Evolutionary conservation across 2,888 invertebrate genomes (phyloP).

Genomic region (Drosophila anomelani): DNA sequence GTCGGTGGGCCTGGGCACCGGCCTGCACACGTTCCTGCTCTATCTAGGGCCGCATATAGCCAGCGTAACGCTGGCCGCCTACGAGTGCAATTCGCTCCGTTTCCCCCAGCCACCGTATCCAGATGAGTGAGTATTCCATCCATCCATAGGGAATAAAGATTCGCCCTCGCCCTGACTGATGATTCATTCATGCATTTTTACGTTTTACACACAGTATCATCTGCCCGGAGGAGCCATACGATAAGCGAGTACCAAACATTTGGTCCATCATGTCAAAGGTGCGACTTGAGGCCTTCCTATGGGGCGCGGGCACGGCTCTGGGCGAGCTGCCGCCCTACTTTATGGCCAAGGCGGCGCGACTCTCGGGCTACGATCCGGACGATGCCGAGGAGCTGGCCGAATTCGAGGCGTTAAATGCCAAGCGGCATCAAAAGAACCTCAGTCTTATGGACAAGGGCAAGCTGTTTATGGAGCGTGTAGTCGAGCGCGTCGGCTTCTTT

Average conservation of each 20-base stretch:
- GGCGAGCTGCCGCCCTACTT: constrained; percentile 99
- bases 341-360: constrained; percentile 97
- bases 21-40: constrained; percentile 98
- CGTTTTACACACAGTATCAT: constrained; percentile 88
- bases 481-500: constrained; percentile 97
- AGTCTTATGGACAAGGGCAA: constrained; percentile 92
- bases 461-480: constrained; percentile 93
- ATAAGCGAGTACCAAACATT: constrained; percentile 89
- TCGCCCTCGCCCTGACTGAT: neutral
- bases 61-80: constrained; percentile 98
- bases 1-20: constrained; percentile 98
- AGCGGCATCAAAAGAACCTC: constrained; percentile 86
- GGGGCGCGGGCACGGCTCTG: constrained; percentile 99
- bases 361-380: constrained; percentile 88
- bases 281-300: constrained; percentile 97
- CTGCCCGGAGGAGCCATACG: constrained; percentile 91
- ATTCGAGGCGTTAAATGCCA: constrained; percentile 89
- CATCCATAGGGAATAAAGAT: no score
- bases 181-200: neutral
- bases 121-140: constrained; percentile 91
- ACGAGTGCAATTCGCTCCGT: constrained; percentile 97
- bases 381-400: constrained; percentile 90
- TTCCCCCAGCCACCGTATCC: constrained; percentile 99
- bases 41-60: constrained; percentile 99
- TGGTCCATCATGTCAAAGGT: constrained; percentile 98